Conservation (phyloP, 2,113 vertebrate genomes). For the Abramis brama region DNA sequence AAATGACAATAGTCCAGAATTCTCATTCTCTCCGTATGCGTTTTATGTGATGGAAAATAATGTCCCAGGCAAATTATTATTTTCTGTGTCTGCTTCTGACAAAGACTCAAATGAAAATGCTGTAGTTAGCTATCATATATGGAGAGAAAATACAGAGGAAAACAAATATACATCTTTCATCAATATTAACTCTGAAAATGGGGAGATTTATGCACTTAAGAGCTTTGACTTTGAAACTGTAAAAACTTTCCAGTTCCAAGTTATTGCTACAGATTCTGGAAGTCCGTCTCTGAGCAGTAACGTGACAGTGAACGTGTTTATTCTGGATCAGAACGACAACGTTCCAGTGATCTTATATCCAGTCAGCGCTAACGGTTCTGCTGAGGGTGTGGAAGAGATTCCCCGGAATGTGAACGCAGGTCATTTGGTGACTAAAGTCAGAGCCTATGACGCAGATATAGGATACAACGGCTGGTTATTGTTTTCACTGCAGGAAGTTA, state of each 20-base stretch:
- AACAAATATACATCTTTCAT: slow-evolving; percentile 47
- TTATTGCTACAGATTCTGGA: slow-evolving; percentile 53
- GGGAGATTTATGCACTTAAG: slow-evolving; percentile 57
- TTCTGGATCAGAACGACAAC: no score
- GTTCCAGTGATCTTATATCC: no score
- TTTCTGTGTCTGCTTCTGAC: slow-evolving; percentile 69
- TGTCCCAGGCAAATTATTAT: slow-evolving; percentile 45
- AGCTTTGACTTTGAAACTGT: slow-evolving; percentile 65
- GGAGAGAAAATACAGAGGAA: slow-evolving; percentile 38
- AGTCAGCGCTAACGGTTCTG: no score
- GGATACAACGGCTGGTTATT: no score
- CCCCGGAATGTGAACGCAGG: no score
- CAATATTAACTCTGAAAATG: slow-evolving; percentile 69
- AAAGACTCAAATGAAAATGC: slow-evolving; percentile 64
- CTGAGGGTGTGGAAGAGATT: no score
- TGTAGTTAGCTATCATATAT: slow-evolving; percentile 63
- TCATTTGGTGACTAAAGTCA: no score
- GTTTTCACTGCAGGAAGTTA: no score
- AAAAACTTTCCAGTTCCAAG: slow-evolving; percentile 63
- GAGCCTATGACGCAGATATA: no score
- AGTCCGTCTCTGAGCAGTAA: slow-evolving; percentile 52
- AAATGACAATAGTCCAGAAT: slow-evolving; percentile 72
- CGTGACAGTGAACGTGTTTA: slow-evolving; percentile 56
- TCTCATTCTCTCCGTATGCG: slow-evolving; percentile 50
- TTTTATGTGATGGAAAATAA: slow-evolving; percentile 71